A percentile compares a stretch with the other conserved stretches of the same genome.
These are phyloP conservation scores for Zeus faber DNA, from an alignment of 2,113 vertebrate species.

Conservation along the genomic window DNA sequence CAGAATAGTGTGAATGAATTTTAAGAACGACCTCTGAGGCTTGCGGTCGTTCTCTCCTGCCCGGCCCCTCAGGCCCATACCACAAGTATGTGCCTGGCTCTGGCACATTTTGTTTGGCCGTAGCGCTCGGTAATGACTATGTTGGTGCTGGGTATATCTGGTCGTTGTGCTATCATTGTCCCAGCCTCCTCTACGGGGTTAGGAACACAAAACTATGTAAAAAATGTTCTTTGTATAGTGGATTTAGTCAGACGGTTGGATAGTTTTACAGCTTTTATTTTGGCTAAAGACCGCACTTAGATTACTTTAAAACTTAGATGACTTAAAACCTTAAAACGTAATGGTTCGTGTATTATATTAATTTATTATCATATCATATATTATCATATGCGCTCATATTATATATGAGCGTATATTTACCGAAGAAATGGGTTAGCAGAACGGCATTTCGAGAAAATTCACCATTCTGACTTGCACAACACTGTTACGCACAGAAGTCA, in stretches of 20 bases:
- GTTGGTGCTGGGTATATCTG: constrained; percentile 21
- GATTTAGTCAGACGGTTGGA: background rate
- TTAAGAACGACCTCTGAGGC: background rate
- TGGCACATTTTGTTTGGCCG: background rate
- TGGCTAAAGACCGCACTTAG: too few relatives aligned
- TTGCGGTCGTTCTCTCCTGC: background rate
- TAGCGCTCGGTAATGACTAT: constrained; percentile 25
- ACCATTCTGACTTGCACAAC: too few relatives aligned
- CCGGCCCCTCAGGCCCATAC: background rate
- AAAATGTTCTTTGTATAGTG: background rate
- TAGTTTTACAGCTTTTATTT: background rate
- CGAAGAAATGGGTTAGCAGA: too few relatives aligned
- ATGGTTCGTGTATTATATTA: too few relatives aligned
- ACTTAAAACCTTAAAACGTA: too few relatives aligned
- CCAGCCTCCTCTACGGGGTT: too few relatives aligned
- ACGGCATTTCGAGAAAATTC: too few relatives aligned
- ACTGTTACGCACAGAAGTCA: too few relatives aligned
- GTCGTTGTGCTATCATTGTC: constrained; percentile 12
- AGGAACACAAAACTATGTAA: background rate
- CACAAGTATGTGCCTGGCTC: constrained; percentile 6
- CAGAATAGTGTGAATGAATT: background rate
- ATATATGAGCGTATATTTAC: too few relatives aligned
- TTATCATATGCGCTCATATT: too few relatives aligned
- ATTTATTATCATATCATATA: too few relatives aligned
- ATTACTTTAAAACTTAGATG: too few relatives aligned